phyloP scores from a whole-genome alignment of 2,113 vertebrate genomes.

The Paradoxurus hermaphroditus region DNA sequence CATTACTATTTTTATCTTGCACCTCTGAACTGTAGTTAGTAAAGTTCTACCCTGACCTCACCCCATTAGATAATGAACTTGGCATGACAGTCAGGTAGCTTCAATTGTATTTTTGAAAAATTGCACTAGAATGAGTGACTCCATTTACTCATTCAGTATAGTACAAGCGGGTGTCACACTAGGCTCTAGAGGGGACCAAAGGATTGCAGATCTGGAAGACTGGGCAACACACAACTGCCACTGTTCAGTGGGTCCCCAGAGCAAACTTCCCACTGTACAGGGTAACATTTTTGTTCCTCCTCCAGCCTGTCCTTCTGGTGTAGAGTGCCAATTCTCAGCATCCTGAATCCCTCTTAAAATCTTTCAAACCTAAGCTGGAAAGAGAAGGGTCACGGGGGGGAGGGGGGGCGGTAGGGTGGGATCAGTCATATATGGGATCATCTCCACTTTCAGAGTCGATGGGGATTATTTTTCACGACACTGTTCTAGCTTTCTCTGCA shows the following conservation, averaged over 20 bases:
- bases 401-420: background rate
- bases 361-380: background rate
- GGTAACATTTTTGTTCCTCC: background rate
- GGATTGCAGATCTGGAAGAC: background rate
- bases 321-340: background rate
- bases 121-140: background rate
- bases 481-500: background rate
- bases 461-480: constrained; percentile 23
- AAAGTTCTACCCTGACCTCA: background rate
- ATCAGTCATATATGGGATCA: constrained; percentile 27
- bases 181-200: background rate
- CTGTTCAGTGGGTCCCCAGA: background rate
- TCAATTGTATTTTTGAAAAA: background rate
- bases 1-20: background rate
- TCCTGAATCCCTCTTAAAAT: background rate
- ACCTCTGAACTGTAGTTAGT: background rate
- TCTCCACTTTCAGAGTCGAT: constrained; percentile 39
- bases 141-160: background rate
- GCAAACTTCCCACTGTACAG: background rate
- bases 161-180: background rate
- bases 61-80: background rate
- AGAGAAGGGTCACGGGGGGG: background rate
- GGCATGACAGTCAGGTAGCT: background rate
- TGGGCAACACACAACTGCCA: background rate
- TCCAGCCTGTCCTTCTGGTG: background rate